Base-by-base conservation (phyloP, 2,888 invertebrate species). In the Eumerus sabulonum region DNA sequence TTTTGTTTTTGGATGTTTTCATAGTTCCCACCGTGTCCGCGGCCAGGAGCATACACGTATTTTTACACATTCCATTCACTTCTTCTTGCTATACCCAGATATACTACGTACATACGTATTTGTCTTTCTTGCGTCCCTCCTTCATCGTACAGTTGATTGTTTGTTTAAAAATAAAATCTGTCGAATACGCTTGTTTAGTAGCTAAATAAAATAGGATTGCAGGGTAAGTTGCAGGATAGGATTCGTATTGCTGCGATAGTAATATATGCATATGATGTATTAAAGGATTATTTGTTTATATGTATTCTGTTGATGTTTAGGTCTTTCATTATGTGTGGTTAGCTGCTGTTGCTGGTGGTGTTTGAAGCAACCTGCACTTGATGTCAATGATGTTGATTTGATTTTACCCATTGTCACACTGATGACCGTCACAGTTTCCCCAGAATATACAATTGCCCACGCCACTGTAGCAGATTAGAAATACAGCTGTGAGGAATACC, bases 381-480 rank as follows among this genome's bases (percentile, higher is more conserved):
- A 54, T 64, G 35, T 19, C 66, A 16, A 0, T 53, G 27, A n/a
- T 45, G 27, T 14, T 36, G 27, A 27, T 27, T 27, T 27, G 27
- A n/a, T 9, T 70, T 64, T 89, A 89, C 53, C 89, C 89, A 79
- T 89, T 91, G 77, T 92, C 92, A 84, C 92, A 92, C 70, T 91
- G 91, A 79, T 92, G 91, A 2, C 89, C 90, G 83, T 96, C 95
- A 88, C 96, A 96, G 85, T 93, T 94, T 81, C 93, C 93, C 96
- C 97, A 97, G 87, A 99, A 95, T 82, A 98, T 91, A 89, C 98
- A 99, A 90, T 96, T 96, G 17, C 98, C 98, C 66, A 96, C 93
- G 77, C 98, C 98, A 88, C 96, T 97, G 90, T 98, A 98, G 90
- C 99, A 99, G 82, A 98, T 94, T 16, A 99, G 92, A 85, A 95